phyloP scores from a whole-genome alignment of 2,797 vertebrate genomes.

The Neosalanx taihuensis region DNA sequence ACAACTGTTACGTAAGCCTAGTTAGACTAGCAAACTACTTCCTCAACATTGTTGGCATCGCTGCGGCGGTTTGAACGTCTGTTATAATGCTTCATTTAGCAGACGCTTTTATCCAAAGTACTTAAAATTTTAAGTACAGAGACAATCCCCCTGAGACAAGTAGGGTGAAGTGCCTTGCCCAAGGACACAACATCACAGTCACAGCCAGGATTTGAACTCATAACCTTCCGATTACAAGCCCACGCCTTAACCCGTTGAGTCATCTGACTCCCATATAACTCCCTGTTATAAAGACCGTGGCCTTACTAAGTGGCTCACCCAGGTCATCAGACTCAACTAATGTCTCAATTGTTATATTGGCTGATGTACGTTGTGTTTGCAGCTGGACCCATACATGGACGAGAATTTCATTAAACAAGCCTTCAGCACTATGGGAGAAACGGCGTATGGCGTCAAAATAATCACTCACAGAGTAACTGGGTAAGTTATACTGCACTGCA shows the following conservation, averaged over 20 bases:
- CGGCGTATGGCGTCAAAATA: constrained; percentile 77
- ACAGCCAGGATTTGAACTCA: too few species aligned
- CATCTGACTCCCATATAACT: too few species aligned
- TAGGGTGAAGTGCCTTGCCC: too few species aligned
- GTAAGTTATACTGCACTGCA: constrained; percentile 45
- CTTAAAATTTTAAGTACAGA: too few species aligned
- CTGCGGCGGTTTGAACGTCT: not conserved
- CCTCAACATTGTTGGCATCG: not conserved
- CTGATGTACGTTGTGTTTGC: not conserved
- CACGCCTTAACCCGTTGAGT: too few species aligned
- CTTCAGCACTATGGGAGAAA: constrained; percentile 79
- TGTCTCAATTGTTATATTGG: not conserved
- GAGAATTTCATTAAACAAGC: constrained; percentile 81
- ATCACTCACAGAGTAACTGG: constrained; percentile 80
- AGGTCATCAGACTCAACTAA: not conserved
- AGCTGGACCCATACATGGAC: constrained; percentile 82
- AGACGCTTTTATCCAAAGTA: too few species aligned
- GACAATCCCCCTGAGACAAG: too few species aligned
- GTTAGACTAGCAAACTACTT: not conserved
- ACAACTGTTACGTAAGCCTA: not conserved
- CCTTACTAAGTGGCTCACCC: not conserved
- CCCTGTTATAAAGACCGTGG: too few species aligned
- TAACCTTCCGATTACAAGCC: too few species aligned
- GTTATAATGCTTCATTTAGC: too few species aligned
- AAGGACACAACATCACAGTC: too few species aligned